Evolutionary conservation across 2,113 vertebrate genomes (phyloP).

Genomic region (Lagenorhynchus albirostris): DNA sequence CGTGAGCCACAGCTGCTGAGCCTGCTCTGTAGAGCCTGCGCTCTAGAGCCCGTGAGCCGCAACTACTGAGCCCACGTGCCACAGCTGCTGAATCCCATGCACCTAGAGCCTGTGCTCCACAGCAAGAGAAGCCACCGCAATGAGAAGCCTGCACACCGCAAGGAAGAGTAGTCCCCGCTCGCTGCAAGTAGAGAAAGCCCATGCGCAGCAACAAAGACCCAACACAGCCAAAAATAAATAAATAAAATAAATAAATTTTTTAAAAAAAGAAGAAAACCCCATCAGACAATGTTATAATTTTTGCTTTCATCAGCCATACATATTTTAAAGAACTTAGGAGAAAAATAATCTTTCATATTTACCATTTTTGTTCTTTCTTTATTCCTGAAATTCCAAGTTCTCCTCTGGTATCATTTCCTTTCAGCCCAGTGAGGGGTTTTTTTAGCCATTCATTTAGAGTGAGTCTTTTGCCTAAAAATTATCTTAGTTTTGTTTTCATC

Average conservation of each 20-base stretch:
- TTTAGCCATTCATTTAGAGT: background rate
- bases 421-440: background rate
- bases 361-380: background rate
- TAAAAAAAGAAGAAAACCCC: background rate
- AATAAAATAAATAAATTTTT: too few species aligned
- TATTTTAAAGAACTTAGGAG: background rate
- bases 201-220: too few species aligned
- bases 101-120: too few species aligned
- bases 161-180: too few species aligned
- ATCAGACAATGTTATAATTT: background rate
- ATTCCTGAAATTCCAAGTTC: background rate
- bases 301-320: background rate
- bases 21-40: too few species aligned
- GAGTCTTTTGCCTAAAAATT: background rate
- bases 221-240: too few species aligned
- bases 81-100: rapidly evolving
- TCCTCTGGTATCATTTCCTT: background rate
- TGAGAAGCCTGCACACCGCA: too few species aligned
- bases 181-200: too few species aligned
- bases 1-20: too few species aligned
- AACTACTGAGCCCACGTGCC: too few species aligned
- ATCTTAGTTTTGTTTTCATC: background rate
- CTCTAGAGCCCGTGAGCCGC: too few species aligned
- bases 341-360: background rate
- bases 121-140: too few species aligned